Base-by-base conservation (phyloP, 2,888 invertebrate species). In the Phytoseiulus persimilis region DNA sequence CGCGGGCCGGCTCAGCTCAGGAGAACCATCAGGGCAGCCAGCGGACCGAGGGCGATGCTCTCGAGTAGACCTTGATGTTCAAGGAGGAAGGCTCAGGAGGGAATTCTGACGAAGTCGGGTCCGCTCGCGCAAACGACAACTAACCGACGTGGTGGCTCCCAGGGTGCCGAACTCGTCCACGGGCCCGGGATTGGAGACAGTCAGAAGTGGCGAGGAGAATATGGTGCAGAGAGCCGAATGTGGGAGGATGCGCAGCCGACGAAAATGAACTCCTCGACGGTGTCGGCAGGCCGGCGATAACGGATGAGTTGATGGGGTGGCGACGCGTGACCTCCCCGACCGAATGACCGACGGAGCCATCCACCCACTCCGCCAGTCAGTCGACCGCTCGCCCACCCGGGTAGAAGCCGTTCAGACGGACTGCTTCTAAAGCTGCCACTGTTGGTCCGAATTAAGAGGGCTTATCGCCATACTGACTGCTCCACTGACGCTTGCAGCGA, bases 401-500 rank as follows among this genome's bases (percentile, higher is more conserved):
- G n/a, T n/a, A 9, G 39, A 39, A 39, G 65, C 23, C 65, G 65
- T 65, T 65, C 65, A 65, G 65, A 65, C 65, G 65, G 18, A 65
- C 9, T 39, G 39, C 39, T 39, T 33, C 23, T 23, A 33, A 32
- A 87, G 45, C 33, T 32, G 39, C 87, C 39, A 45, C 87, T 33
- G 87, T 87, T 87, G 33, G 87, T 87, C 87, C 45, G 87, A 87
- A 87, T 87, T 87, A 87, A 87, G 33, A 87, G 87, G 87, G 87
- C 87, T 87, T 87, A 87, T 87, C 87, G 87, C 39, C 65, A 65
- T 23, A 65, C 65, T 65, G 65, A 28, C 65, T 65, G 65, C 65
- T 18, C 9, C 65, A 65, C 18, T 65, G 65, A 46, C 46, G n/a
- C n/a, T 9, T 39, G 3, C 39, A 39, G 5, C 9, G 39, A 39